Evolutionary conservation across 1,140 invertebrate genomes (phyloP), one percentile per base, ranked within the genome.

Genomic region (Dermatophagoides farinae): DNA sequence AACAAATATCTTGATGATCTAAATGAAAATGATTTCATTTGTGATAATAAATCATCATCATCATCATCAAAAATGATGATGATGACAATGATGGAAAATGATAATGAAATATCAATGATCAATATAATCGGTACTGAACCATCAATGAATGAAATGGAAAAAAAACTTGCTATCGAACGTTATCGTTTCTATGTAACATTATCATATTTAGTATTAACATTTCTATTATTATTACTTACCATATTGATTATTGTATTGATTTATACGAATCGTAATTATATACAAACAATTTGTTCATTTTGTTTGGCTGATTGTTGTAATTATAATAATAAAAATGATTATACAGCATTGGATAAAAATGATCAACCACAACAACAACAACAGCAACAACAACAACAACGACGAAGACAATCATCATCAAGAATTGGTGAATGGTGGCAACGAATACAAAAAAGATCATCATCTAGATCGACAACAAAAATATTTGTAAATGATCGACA

Each of bases 1-100:
- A 22, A 22, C 10, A 39, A 55, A 25, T 55, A 55, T 25, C 39
- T 55, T 38, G 53, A 55, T 55, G 53, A 55, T 44, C 5, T 55
- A 5, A 38, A 12, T 38, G 53, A 55, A 25, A 12, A n/a, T 14
- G 53, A 55, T 25, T 55, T 55, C 14, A 23, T 25, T 25, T 55
- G 53, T 55, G 31, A 12, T 14, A 20, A 11, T 9, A 18, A 9
- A 9, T 8, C 46, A 49, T 12, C 31, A 31, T 31, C 8, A 2
- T 47, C 46, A 20, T 47, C 1, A 47, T 47, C 2, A 47, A 47
- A 47, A n/a, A n/a, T n/a, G n/a, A 47, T 20, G 9, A 47, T 20
- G 8, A 18, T 38, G 25, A 40, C 2, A 40, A 44, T 14, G 12
- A 44, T 14, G 14, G 12, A 14, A 14, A 9, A 37, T 37, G 53